These are phyloP conservation scores for Apocrypta bakeri DNA, from an alignment of 1,140 invertebrate species.

Conservation along the genomic window DNA sequence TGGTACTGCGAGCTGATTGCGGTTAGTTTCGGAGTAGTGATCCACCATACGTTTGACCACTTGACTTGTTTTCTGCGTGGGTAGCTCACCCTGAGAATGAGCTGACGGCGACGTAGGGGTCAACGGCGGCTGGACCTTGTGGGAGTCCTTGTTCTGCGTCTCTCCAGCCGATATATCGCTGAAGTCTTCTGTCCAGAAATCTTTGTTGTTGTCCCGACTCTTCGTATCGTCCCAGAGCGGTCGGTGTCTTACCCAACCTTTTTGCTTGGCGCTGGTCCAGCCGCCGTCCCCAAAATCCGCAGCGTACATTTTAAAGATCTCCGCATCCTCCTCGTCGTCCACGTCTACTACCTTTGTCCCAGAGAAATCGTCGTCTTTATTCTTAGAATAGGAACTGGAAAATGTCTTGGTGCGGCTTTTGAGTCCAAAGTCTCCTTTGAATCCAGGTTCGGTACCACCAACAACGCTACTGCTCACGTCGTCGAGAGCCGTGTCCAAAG, in stretches of 20 bases:
- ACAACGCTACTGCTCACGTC: neutral
- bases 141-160: neutral
- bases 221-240: constrained; percentile 46
- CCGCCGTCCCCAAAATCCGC: neutral
- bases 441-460: neutral
- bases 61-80: neutral
- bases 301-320: constrained; percentile 59
- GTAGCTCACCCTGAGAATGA: neutral
- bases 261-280: constrained; percentile 39
- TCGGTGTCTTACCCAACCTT: constrained; percentile 43
- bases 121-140: neutral
- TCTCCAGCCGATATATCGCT: neutral
- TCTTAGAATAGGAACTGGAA: constrained; percentile 72
- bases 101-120: neutral
- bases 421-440: constrained; percentile 37
- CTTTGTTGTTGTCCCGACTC: neutral
- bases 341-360: constrained; percentile 66
- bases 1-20: neutral
- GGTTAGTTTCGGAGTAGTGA: constrained; percentile 11
- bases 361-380: constrained; percentile 72
- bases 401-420: constrained; percentile 44
- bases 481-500: neutral
- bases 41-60: neutral
- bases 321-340: constrained; percentile 26
- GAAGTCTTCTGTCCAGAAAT: constrained; percentile 2